phyloP scores from a whole-genome alignment of 1,140 invertebrate genomes.

The Protaetia brevitarsis region DNA sequence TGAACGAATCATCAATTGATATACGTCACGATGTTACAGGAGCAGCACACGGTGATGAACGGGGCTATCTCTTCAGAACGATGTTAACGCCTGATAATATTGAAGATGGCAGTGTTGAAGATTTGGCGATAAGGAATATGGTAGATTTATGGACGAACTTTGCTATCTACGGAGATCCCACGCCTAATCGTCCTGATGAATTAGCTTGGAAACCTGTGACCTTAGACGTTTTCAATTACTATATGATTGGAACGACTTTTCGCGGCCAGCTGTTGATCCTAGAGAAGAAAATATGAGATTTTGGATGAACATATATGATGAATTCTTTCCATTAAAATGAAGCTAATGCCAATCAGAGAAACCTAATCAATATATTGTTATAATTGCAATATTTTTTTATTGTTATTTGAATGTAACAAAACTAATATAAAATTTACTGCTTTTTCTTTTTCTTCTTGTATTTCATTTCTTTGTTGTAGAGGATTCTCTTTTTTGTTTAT shows the following conservation, averaged over 20 bases:
- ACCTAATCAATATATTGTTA: no score
- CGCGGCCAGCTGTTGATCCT: not conserved
- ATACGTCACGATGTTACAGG: slow-evolving; percentile 45
- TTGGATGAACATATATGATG: not conserved
- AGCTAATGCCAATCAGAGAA: no score
- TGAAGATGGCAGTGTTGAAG: slow-evolving; percentile 39
- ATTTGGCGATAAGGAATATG: slow-evolving; percentile 28
- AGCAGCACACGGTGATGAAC: slow-evolving; percentile 60
- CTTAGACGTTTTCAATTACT: not conserved
- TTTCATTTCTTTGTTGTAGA: no score
- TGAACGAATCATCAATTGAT: no score
- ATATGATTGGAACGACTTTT: not conserved
- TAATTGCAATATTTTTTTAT: no score
- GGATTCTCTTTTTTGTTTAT: no score
- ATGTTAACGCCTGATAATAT: slow-evolving; percentile 45
- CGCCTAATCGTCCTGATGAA: slow-evolving; percentile 18
- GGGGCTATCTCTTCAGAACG: slow-evolving; percentile 59
- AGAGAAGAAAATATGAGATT: not conserved
- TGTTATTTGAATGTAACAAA: no score
- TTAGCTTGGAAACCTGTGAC: not conserved
- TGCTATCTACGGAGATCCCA: slow-evolving; percentile 49
- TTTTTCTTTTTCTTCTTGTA: no score
- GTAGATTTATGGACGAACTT: slow-evolving; percentile 52
- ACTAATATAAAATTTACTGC: no score
- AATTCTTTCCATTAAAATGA: not conserved